Evolutionary conservation across 2,888 invertebrate species (phyloP).

Genomic region (Ormyrus pomaceus): DNA sequence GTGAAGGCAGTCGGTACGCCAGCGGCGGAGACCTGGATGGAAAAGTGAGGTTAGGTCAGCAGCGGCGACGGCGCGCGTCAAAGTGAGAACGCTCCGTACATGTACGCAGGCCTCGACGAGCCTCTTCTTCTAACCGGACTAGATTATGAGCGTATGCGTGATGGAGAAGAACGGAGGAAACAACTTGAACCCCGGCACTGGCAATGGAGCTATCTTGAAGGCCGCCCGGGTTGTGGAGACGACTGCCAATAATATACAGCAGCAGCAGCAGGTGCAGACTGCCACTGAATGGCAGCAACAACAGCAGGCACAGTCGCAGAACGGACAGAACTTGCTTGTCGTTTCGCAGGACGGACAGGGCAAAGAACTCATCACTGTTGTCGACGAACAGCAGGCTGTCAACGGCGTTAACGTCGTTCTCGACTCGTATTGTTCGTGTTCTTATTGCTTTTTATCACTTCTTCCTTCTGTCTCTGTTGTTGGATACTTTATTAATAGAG

Average conservation of each 20-base stretch:
- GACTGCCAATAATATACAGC: constrained; percentile 51
- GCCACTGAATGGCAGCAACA: constrained; percentile 13
- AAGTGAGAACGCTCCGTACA: constrained; percentile 6
- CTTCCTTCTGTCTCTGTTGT: not conserved
- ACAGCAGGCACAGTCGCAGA: constrained; percentile 14
- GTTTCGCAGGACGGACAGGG: constrained; percentile 65
- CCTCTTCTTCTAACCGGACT: not conserved
- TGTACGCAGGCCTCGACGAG: not conserved
- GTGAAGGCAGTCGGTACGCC: not conserved
- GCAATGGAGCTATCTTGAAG: not conserved
- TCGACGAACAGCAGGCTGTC: constrained; percentile 62
- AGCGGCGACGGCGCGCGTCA: not conserved
- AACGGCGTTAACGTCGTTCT: constrained; percentile 63
- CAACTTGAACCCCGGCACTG: constrained; percentile 48
- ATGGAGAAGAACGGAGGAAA: constrained; percentile 48
- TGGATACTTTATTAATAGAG: no score
- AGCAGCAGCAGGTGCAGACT: constrained; percentile 37
- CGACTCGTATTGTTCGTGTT: constrained; percentile 70
- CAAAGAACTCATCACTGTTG: constrained; percentile 64
- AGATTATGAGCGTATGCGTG: constrained; percentile 55
- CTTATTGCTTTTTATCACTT: constrained; percentile 29
- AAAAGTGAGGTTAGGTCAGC: constrained; percentile 33
- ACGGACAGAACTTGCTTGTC: constrained; percentile 58
- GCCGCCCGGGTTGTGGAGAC: constrained; percentile 47
- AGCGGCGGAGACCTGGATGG: not conserved